Conservation (phyloP, 2,113 vertebrate species). For the Leucosticte australis region DNA sequence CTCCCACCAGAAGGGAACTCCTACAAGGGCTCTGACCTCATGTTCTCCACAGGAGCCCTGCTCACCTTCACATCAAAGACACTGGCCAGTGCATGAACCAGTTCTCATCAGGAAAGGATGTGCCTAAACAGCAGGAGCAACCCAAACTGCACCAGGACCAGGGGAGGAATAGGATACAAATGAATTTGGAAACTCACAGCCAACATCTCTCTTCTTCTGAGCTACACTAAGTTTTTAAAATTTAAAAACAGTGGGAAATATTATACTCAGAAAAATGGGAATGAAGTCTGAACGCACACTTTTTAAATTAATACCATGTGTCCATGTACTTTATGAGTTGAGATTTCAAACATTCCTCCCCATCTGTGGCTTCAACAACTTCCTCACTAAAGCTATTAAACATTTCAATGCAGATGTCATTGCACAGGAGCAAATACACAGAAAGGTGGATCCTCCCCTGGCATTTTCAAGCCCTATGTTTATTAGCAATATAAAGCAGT, state of each 20-base stretch:
- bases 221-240: neutral
- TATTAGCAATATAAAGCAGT: neutral
- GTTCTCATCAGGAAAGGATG: neutral
- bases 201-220: neutral
- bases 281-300: neutral
- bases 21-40: neutral
- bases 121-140: neutral
- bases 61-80: neutral
- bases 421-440: neutral
- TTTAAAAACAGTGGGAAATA: neutral
- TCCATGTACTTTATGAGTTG: neutral
- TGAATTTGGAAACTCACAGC: neutral
- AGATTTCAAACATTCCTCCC: neutral
- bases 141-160: neutral
- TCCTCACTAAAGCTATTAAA: neutral
- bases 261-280: neutral
- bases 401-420: neutral
- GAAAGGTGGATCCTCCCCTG: accelerated
- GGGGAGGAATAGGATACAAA: neutral
- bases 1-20: neutral
- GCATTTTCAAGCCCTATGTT: neutral
- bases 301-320: neutral
- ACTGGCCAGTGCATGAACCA: accelerated
- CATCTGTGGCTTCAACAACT: neutral
- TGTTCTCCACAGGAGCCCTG: neutral